Evolutionary conservation across 2,888 invertebrate species (phyloP).

Genomic region (Drosophila pseudotalamancana): DNA sequence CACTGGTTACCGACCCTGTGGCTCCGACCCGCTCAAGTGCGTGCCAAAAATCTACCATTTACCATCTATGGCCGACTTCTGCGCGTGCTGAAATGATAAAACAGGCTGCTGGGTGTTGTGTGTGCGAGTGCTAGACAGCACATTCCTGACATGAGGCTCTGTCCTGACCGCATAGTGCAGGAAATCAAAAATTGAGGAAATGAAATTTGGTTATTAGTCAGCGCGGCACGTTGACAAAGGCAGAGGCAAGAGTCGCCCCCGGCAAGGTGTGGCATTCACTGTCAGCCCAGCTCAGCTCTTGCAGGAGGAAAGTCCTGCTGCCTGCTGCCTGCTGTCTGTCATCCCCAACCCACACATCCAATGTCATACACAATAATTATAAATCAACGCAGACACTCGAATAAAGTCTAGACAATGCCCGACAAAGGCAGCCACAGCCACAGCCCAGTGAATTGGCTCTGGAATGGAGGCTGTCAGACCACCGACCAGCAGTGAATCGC

Average conservation of each 20-base stretch:
- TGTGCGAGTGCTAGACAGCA: conserved; percentile 12
- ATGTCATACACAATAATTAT: conserved; percentile 66
- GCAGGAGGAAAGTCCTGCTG: conserved; percentile 15
- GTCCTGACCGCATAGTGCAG: conserved; percentile 64
- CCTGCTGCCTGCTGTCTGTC: conserved; percentile 20
- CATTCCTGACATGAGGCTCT: conserved; percentile 10
- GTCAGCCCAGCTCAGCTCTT: conserved; percentile 18
- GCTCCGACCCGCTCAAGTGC: conserved; percentile 54
- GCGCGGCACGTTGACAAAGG: conserved; percentile 56
- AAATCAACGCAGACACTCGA: conserved; percentile 72
- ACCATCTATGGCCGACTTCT: conserved; percentile 59
- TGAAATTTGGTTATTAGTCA: conserved; percentile 77
- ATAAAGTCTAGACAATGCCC: conserved; percentile 73
- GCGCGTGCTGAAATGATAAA: conserved; percentile 76
- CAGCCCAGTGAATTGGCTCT: conserved; percentile 21
- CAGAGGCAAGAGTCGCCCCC: conserved; percentile 2
- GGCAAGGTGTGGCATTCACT: conserved; percentile 57
- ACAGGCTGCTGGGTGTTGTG: conserved; percentile 56
- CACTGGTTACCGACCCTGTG: conserved; percentile 48
- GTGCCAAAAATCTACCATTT: conserved; percentile 72
- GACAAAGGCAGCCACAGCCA: conserved; percentile 58
- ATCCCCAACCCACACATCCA: conserved; percentile 1
- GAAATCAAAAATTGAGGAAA: conserved; percentile 79
- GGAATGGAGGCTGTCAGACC: conserved; percentile 23
- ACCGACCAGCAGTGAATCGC: conserved; percentile 24